Percentiles rank a stretch among this genome's conserved stretches.
Conservation (phyloP, 2,797 vertebrate genomes). For the Kryptolebias ocellatus region DNA sequence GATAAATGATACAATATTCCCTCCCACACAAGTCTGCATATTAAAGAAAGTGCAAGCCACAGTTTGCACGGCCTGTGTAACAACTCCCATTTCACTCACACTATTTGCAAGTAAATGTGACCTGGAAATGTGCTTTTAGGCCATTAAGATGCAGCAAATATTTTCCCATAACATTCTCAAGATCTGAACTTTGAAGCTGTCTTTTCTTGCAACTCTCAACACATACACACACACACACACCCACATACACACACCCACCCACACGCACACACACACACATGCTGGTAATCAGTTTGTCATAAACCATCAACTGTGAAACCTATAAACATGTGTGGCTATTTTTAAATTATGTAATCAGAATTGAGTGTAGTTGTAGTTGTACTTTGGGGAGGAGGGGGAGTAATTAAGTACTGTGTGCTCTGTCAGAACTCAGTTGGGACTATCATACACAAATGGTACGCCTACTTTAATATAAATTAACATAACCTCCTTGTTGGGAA, state of each 20-base stretch:
- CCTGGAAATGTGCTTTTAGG: background rate
- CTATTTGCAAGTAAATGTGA: background rate
- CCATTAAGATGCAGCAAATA: background rate
- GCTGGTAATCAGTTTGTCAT: too few species aligned
- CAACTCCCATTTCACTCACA: background rate
- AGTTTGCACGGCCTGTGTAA: background rate
- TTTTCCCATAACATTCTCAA: background rate
- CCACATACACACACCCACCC: too few species aligned
- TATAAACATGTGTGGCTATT: too few species aligned
- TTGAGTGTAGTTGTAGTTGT: too few species aligned
- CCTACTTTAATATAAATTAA: background rate
- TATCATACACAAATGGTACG: background rate
- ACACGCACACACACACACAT: too few species aligned
- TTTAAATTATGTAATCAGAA: too few species aligned
- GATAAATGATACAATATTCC: constrained; percentile 27
- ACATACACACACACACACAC: too few species aligned
- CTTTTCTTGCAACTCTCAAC: background rate
- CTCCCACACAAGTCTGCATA: constrained; percentile 13
- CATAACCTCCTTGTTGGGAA: background rate
- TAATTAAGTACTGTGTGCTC: background rate
- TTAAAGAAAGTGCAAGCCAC: constrained; percentile 13
- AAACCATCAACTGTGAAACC: too few species aligned
- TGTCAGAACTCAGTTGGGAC: background rate
- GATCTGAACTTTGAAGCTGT: background rate
- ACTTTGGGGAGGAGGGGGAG: too few species aligned